Evolutionary conservation across 2,113 vertebrate genomes (phyloP).

Genomic region (Oryzias woworae): DNA sequence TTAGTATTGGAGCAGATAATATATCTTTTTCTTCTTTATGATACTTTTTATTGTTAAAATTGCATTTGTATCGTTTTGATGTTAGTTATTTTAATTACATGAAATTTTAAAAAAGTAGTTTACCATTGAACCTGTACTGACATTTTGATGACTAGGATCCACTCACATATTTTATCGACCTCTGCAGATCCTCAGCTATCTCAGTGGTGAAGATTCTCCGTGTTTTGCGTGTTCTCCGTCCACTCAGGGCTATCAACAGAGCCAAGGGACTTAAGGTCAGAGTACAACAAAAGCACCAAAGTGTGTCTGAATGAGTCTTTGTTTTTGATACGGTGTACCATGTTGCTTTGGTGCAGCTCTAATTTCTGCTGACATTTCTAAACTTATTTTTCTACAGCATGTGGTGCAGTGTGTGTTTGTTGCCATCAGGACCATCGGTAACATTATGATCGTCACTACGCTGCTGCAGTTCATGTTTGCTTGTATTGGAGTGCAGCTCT

Average conservation of each 20-base stretch:
- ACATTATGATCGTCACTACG: constrained; percentile 99
- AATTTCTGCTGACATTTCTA: neutral
- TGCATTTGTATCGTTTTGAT: too few species aligned
- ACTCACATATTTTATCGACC: neutral
- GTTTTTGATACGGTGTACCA: neutral
- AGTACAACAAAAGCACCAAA: neutral
- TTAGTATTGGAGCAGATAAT: too few species aligned
- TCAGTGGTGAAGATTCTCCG: constrained; percentile 98
- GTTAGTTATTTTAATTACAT: too few species aligned
- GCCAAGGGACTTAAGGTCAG: constrained; percentile 97
- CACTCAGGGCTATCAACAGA: constrained; percentile 97
- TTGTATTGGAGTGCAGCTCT: constrained; percentile 96
- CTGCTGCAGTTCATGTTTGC: constrained; percentile 99
- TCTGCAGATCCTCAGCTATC: constrained; percentile 90
- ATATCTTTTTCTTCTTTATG: too few species aligned
- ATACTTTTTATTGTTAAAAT: too few species aligned
- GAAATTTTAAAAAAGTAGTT: too few species aligned
- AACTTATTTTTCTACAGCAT: constrained; percentile 76
- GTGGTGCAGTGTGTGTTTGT: constrained; percentile 99
- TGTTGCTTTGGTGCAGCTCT: neutral
- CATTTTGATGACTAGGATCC: neutral
- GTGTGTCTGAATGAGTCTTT: neutral
- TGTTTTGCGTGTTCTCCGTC: constrained; percentile 92
- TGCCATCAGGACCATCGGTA: constrained; percentile 96
- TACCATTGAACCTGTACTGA: too few species aligned